Evolutionary conservation across 2,113 vertebrate species (phyloP).

Genomic region (Naja naja): DNA sequence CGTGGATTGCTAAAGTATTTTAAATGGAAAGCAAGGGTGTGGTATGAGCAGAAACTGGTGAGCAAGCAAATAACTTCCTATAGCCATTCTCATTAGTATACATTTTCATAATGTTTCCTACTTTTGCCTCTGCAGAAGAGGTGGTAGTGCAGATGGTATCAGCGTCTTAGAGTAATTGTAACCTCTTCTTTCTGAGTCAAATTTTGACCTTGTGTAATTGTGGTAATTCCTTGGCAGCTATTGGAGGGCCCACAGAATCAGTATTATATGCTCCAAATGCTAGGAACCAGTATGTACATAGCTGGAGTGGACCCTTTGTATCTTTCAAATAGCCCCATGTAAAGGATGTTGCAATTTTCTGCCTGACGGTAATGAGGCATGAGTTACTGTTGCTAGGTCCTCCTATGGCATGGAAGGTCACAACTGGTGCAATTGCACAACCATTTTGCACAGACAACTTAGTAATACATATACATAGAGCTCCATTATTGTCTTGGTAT

Average conservation of each 20-base stretch:
- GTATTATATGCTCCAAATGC: not conserved
- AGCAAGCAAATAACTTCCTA: constrained; percentile 44
- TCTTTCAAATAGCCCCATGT: not conserved
- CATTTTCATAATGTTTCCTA: constrained; percentile 22
- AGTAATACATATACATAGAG: not conserved
- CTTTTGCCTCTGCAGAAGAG: constrained; percentile 10
- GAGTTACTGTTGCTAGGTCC: not conserved
- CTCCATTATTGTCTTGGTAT: not conserved
- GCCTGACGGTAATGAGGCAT: not conserved
- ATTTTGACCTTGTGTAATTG: not conserved
- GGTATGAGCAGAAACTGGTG: constrained; percentile 4
- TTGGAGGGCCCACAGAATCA: not conserved
- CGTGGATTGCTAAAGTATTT: constrained; percentile 48
- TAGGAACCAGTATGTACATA: not conserved
- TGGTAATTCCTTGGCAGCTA: not conserved
- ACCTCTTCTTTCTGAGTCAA: not conserved
- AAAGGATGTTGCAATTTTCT: not conserved
- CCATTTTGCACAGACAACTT: not conserved
- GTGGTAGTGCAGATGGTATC: not conserved
- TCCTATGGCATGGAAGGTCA: not conserved
- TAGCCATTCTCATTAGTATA: constrained; percentile 37
- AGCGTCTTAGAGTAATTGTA: not conserved
- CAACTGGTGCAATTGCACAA: not conserved
- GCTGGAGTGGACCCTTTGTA: not conserved
- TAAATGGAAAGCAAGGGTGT: constrained; percentile 50